Evolutionary conservation across 2,113 vertebrate genomes (phyloP), one percentile per base, ranked within the genome.

Genomic region (Saguinus imperator): DNA sequence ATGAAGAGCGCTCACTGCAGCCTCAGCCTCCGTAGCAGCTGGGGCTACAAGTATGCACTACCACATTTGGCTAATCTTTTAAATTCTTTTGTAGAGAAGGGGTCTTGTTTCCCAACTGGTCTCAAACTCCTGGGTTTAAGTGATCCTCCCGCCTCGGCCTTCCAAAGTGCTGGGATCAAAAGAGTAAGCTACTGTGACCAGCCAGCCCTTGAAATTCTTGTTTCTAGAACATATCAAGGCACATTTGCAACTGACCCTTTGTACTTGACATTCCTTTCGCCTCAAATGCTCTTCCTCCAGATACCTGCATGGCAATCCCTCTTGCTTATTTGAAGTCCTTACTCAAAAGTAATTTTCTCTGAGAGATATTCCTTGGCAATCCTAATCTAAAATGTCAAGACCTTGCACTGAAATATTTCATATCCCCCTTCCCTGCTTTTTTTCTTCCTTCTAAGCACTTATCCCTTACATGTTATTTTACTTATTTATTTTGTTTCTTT

Each of bases 281-380:
- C 55, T 94, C 70, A 79, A 83, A 80, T 35, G 29, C 13, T 87
- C 79, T 48, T 77, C 43, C 40, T 94, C 61, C 23, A 83, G 32
- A 83, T 21, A 57, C 58, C 14, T 48, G 8, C 4, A 76, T 29
- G 10, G 45, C 84, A 85, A 86, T 66, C 12, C 52, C 50, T 45
- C n/a, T 57, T 21, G 29, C 6, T 57, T 64, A 94, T 72, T 81
- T 88, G 50, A 92, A 81, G 58, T 66, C n/a, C 61, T 94, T 48
- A 73, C 40, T 87, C 66, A 55, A 80, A 86, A 94, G n/a, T 84
- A 32, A 96, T 37, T 93, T 92, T 90, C 81, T 95, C 29, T 68
- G 84, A 43, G 64, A 89, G 35, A 48, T n/a, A 57, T 72, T 73
- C 79, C 85, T 76, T 58, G 61, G 29, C 13, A 88, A 35, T 12